Evolutionary conservation across 2,113 vertebrate genomes (phyloP), one percentile per base, ranked within the genome.

Genomic region (Aptenodytes forsteri): DNA sequence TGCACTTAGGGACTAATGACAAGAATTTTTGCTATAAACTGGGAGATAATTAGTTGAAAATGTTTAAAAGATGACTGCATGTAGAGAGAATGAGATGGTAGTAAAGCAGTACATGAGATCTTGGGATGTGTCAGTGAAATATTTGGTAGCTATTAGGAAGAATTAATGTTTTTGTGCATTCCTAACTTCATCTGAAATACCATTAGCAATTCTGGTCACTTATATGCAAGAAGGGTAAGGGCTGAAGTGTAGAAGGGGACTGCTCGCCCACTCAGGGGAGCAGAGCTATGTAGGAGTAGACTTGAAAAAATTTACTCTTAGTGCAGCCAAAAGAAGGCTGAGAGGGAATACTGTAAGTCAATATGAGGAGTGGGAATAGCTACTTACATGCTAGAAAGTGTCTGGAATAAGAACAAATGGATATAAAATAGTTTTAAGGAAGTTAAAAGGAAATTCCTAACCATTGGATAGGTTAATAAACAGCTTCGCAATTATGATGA

Each of bases 201-300:
- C 2, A 34, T 73, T 65, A 62, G 5, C 30, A 62, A 13, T 70
- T 89, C 56, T 77, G 26, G 3, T 65, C 1, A 1, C 5, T 46
- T 72, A 14, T 11, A 49, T 46, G 22, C 21, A 59, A 58, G 75
- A 64, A 69, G 6, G 2, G 7, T 59, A 58, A 46, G 32, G 3
- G 21, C 6, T 70, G 6, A 55, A 52, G 21, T 15, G 21, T 20
- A 12, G 40, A 44, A 85, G 14, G 17, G 11, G 19, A 77, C 30
- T 40, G 21, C 18, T 54, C 54, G 15, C 23, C 59, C 19, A 30
- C 1, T 34, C 29, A 55, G 3, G 26, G 16, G 16, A 88, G 19
- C 19, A 85, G n/a, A 79, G 32, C 42, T 13, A 16, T 0, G 0
- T 47, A 13, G n/a, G 11, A 59, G 3, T 20, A 72, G 16, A 6